Conservation (phyloP, 1,140 invertebrate genomes). For the Neodiprion pinetum region DNA sequence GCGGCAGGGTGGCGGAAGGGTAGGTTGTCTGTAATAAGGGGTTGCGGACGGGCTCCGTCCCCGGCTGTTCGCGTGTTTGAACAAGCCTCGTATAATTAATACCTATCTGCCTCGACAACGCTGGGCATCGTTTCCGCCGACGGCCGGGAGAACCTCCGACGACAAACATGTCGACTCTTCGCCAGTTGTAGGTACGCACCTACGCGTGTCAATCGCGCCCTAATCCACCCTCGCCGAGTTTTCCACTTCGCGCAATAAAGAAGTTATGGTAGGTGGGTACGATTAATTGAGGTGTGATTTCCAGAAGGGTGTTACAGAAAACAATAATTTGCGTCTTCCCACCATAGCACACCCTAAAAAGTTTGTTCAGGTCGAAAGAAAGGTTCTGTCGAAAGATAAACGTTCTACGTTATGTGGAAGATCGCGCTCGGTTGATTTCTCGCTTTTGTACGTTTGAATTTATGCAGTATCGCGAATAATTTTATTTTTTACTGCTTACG, state of each 20-base stretch:
- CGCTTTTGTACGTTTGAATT: too few relatives aligned
- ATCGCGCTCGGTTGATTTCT: too few relatives aligned
- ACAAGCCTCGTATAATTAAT: conserved; percentile 59
- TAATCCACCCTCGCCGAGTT: not conserved
- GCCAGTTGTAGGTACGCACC: not conserved
- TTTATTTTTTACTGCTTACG: too few relatives aligned
- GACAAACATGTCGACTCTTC: conserved; percentile 38
- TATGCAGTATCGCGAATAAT: too few relatives aligned
- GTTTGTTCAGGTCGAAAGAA: too few relatives aligned
- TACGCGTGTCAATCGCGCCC: conserved; percentile 5
- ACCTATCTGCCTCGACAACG: conserved; percentile 50
- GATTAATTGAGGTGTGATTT: too few relatives aligned
- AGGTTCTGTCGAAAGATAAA: too few relatives aligned
- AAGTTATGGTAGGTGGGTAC: too few relatives aligned
- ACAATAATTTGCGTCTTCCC: too few relatives aligned
- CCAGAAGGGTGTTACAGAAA: too few relatives aligned
- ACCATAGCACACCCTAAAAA: too few relatives aligned
- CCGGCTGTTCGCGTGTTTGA: conserved; percentile 53
- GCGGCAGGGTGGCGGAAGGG: not conserved
- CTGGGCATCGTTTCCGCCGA: conserved; percentile 16
- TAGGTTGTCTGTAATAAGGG: conserved; percentile 10
- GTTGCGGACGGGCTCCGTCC: conserved; percentile 25
- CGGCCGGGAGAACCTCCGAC: conserved; percentile 35
- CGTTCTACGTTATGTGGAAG: too few relatives aligned
- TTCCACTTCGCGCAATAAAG: not conserved